Evolutionary conservation across 2,888 invertebrate species (phyloP), one percentile per base, ranked within the genome.

Genomic region (Acrocyrtus sp.): DNA sequence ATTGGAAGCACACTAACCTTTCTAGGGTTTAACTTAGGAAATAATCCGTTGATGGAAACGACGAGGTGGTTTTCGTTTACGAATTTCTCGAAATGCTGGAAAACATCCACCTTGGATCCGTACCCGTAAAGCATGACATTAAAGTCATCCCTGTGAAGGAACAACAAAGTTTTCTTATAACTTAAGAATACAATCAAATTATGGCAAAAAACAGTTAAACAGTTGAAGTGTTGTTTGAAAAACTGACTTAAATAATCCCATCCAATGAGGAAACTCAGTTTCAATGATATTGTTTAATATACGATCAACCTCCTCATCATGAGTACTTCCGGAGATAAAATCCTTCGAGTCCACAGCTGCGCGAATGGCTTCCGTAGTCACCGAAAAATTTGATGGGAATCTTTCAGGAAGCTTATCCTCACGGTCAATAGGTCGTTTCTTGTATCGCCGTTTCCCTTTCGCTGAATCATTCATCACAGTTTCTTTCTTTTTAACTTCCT

Each of bases 31-130:
- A 96, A 86, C 85, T 94, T 93, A 1, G 96, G 96, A 83, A 96
- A 96, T 85, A 93, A 96, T 1, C 97, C 97, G 85, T 97, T 95
- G 0, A 97, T 86, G 22, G 95, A 91, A 54, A 97, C 84, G 63
- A 93, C 92, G 0, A 92, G 90, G 81, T 88, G 86, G 29, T 90
- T 85, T 0, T 84, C 81, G 15, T 91, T 83, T 24, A 87, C 84
- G 74, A 89, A 86, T 19, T 85, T 85, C 82, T 92, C 90, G 84
- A 97, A 96, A 74, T 89, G 86, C 76, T 92, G 89, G 34, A 98
- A 84, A 22, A 98, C 85, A 27, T 87, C 86, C 45, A 91, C 87
- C 84, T 98, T 98, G 0, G 97, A 97, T 0, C 98, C 98, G 57
- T 96, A 86, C 0, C 98, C 98, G 84, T 95, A 93, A 0, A 96